phyloP scores from a whole-genome alignment of 2,888 invertebrate genomes.

The Maniola hyperantus region DNA sequence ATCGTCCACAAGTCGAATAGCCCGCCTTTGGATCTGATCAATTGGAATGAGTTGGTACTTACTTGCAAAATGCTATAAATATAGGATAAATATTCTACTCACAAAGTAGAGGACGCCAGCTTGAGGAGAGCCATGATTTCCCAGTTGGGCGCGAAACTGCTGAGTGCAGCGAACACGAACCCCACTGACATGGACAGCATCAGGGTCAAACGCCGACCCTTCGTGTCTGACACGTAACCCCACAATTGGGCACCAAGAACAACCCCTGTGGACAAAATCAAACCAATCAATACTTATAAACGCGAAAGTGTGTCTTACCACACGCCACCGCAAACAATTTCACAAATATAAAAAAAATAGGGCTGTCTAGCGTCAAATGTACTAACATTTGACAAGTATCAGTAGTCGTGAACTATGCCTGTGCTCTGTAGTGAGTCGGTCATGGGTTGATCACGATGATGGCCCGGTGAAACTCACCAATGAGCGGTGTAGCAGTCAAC shows the following conservation, averaged over 20 bases:
- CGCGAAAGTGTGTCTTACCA: no score
- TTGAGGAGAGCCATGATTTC: conserved; percentile 69
- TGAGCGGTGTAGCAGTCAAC: conserved; percentile 86
- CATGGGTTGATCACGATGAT: no score
- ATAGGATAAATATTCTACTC: conserved; percentile 48
- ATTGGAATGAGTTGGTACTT: no score
- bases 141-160: conserved; percentile 73
- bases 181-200: conserved; percentile 73
- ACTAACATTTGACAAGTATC: no score
- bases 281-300: neutral
- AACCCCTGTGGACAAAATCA: conserved; percentile 57
- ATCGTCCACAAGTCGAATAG: no score
- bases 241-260: conserved; percentile 73
- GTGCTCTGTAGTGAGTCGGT: no score
- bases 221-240: conserved; percentile 76
- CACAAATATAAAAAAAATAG: no score
- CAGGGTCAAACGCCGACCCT: conserved; percentile 66
- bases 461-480: conserved; percentile 71
- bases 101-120: conserved; percentile 73
- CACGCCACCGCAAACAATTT: no score
- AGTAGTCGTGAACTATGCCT: no score
- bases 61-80: neutral
- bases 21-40: no score
- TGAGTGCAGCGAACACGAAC: conserved; percentile 69
- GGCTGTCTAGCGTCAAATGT: no score